Evolutionary conservation across 2,113 vertebrate genomes (phyloP), one percentile per base, ranked within the genome.

Genomic region (Natator depressus): DNA sequence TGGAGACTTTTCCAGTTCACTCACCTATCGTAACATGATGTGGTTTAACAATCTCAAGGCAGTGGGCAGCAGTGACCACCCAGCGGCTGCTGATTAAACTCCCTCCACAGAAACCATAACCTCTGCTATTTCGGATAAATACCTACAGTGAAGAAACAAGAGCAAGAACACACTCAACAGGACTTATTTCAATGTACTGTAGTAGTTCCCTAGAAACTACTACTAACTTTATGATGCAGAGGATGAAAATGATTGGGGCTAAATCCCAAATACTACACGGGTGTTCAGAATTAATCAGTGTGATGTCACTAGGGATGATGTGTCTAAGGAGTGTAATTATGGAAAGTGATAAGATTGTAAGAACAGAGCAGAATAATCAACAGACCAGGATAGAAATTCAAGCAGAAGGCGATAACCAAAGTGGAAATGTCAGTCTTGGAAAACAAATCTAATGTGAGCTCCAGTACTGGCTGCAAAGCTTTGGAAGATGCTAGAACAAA

Each of bases 61-160:
- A 99, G 95, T 99, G 99, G 12, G 99, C 98, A 0, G 99, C 99
- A 6, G 98, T 99, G 55, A 99, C 42, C 13, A 99, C 98, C 99
- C 99, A 99, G 4, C 96, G 98, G 0, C 97, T 97, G 8, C 97
- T 96, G 17, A 99, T 98, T 89, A 99, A 96, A 10, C 98, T 98
- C 62, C 99, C 98, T 0, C 99, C 98, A 69, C 99, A 99, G 98
- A 99, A 99, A 0, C 98, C 98, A 0, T 81, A 46, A 1, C 94
- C 98, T 57, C 97, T 93, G 2, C 96, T 51, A 69, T 93, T 97
- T 35, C 92, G 96, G 91, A 99, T 87, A 90, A 99, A 94, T 80
- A 98, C 99, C 99, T 99, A 80, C 0, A 20, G 92, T 8, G 90
- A 78, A 42, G 57, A 46, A 47, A 2, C 5, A 79, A 50, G 53